Base-by-base conservation (phyloP, 2,888 invertebrate species). In the Merodon equestris region DNA sequence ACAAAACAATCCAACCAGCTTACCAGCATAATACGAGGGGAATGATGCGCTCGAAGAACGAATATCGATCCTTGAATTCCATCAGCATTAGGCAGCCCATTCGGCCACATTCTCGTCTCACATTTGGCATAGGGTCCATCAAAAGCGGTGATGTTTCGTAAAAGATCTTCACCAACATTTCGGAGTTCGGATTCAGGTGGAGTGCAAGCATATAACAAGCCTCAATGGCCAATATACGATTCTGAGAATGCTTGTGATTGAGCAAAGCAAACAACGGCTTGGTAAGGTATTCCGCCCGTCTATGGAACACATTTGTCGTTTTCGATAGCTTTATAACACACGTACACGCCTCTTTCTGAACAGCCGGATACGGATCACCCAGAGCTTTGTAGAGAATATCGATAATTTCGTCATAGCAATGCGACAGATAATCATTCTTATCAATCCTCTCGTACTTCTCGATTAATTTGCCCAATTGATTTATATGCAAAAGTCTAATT, bases 1-100 rank as follows among this genome's bases (percentile, higher is more conserved):
- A 34, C 13, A 44, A 13, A 13, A 44, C 4, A 5, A 60, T 17
- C 17, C 18, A 10, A 15, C 72, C 36, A 14, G 60, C 84, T 85
- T 89, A 93, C 93, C 96, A 94, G 47, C 96, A 96, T 38, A 98
- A 89, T 2, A 97, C 89, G 10, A 97, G 88, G 0, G 98, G 97
- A 82, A 98, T 90, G 84, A 97, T 91, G 83, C 94, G 93, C 86
- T 94, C 93, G 90, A 96, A 97, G 89, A 93, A 97, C 0, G 97
- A 97, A 86, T 98, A 98, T 83, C 97, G 90, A 87, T 98, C 97
- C 58, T 91, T 91, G 67, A 97, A 92, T 63, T 92, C 91, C 19
- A 95, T 86, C 86, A 97, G 90, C 95, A 96, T 95, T 48, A 91
- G 90, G 1, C 95, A 94, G 0, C 95, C 93, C 83, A 95, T 93